phyloP scores from a whole-genome alignment of 1,140 invertebrate species.

The Belonocnema kinseyi region DNA sequence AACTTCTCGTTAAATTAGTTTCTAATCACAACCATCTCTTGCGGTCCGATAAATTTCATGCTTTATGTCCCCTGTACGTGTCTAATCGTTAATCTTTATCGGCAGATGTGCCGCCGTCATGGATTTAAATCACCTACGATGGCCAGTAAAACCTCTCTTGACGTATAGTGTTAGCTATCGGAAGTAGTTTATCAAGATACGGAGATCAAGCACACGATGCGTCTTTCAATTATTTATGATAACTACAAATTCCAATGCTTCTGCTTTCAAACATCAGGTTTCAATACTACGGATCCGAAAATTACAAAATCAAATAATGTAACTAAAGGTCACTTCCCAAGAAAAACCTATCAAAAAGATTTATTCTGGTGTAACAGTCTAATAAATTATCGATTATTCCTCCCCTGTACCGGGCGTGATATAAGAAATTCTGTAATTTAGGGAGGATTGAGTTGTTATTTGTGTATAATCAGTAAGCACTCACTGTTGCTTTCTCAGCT shows the following conservation, averaged over 20 bases:
- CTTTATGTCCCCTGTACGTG: conserved; percentile 51
- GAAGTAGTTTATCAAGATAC: conserved; percentile 9
- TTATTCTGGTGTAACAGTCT: too few species aligned
- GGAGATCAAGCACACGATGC: neutral
- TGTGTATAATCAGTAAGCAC: neutral
- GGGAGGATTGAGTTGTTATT: conserved; percentile 22
- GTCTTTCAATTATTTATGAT: neutral
- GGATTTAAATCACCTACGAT: conserved; percentile 62
- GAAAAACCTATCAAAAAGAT: too few species aligned
- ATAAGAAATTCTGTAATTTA: conserved; percentile 12
- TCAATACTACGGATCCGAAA: too few species aligned
- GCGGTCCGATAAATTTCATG: conserved; percentile 51
- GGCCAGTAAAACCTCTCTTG: conserved; percentile 1
- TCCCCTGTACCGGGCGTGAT: neutral
- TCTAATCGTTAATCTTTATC: conserved; percentile 65
- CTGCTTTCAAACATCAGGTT: too few species aligned
- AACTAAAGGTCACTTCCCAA: too few species aligned
- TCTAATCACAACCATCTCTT: conserved; percentile 63
- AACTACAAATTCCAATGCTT: too few species aligned
- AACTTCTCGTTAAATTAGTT: conserved; percentile 66
- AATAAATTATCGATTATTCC: too few species aligned
- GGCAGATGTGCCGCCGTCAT: conserved; percentile 63
- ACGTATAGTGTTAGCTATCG: neutral
- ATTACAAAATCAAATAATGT: too few species aligned
- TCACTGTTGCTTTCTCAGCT: conserved; percentile 15